Conservation (phyloP, 2,113 vertebrate species). For the Chaetura pelagica region DNA sequence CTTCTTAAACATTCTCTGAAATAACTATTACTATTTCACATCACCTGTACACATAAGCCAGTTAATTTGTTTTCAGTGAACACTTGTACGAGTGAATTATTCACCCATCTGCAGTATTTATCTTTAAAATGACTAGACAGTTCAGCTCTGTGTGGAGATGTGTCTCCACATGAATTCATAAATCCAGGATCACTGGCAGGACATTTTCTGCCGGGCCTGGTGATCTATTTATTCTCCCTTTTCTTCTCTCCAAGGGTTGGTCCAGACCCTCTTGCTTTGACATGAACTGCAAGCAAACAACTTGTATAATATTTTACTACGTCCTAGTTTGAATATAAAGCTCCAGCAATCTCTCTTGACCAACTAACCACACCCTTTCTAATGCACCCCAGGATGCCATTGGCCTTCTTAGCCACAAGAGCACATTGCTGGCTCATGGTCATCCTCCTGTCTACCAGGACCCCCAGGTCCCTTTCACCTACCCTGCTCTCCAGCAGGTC, state of each 20-base stretch:
- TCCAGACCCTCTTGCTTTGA: slow-evolving; percentile 1
- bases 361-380: too few relatives aligned
- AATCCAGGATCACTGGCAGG: slow-evolving; percentile 30
- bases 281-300: slow-evolving; percentile 12
- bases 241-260: slow-evolving; percentile 35
- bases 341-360: not conserved
- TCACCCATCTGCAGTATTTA: slow-evolving; percentile 68
- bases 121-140: slow-evolving; percentile 55
- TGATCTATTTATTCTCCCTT: slow-evolving; percentile 59
- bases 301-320: not conserved
- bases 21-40: slow-evolving; percentile 8
- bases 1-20: not conserved
- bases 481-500: too few relatives aligned
- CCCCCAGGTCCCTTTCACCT: too few relatives aligned
- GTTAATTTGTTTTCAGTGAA: slow-evolving; percentile 59
- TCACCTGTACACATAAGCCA: slow-evolving; percentile 29
- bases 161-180: not conserved
- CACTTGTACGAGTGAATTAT: slow-evolving; percentile 63
- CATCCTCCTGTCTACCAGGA: too few relatives aligned
- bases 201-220: slow-evolving; percentile 31
- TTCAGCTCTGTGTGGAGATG: slow-evolving; percentile 25
- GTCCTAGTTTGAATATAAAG: not conserved
- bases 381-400: too few relatives aligned
- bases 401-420: too few relatives aligned
- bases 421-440: too few relatives aligned